Evolutionary conservation across 2,888 invertebrate species (phyloP).

Genomic region (Polydrusus tereticollis): DNA sequence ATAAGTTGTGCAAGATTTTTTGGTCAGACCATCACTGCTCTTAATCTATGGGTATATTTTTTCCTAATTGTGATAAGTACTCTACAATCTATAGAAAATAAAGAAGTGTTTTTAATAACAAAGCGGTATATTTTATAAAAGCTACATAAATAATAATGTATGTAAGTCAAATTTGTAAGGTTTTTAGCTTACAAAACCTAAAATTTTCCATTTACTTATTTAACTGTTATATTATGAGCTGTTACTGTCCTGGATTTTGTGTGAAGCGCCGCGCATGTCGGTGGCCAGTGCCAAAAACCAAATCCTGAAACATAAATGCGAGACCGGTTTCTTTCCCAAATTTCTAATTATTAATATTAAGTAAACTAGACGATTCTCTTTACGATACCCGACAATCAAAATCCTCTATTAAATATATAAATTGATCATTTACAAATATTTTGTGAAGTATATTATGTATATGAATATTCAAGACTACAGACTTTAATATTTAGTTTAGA

Average conservation of each 20-base stretch:
- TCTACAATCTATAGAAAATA: slow-evolving; percentile 3
- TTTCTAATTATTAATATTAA: no score
- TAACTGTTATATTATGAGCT: neutral
- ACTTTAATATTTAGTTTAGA: no score
- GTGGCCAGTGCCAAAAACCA: no score
- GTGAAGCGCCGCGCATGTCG: no score
- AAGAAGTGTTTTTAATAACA: neutral
- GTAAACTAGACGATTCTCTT: no score
- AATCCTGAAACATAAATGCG: neutral
- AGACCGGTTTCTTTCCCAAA: no score
- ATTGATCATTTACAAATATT: no score
- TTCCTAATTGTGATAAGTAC: slow-evolving; percentile 1
- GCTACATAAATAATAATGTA: neutral
- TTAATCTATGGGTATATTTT: neutral
- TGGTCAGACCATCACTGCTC: neutral
- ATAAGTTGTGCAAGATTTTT: neutral
- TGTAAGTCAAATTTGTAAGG: neutral
- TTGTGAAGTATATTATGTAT: no score
- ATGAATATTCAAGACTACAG: no score
- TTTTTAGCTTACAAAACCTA: neutral
- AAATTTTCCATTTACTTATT: neutral
- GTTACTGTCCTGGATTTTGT: no score
- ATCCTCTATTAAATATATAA: no score
- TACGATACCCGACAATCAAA: no score
- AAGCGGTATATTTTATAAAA: neutral